Percentiles rank a stretch among this genome's conserved stretches.
phyloP scores from a whole-genome alignment of 2,113 vertebrate genomes.

The Condylura cristata region DNA sequence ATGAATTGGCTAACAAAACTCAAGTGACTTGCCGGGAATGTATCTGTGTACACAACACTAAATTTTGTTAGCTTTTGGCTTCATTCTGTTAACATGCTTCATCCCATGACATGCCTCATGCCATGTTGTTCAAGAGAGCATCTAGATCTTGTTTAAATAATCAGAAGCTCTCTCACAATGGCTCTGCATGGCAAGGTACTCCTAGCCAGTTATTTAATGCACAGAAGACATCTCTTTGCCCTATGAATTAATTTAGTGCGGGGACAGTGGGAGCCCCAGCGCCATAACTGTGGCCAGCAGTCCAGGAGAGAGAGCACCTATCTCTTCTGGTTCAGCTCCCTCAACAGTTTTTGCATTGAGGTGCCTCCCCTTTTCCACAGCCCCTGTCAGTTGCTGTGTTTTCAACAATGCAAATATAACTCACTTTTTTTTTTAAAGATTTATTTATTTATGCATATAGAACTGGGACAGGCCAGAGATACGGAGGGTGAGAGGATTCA shows the following conservation, averaged over 20 bases:
- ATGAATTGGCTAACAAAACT: neutral
- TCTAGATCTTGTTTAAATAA: neutral
- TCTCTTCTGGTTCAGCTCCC: neutral
- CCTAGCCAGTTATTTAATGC: neutral
- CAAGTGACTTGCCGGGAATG: neutral
- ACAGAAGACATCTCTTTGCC: neutral
- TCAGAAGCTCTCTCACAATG: neutral
- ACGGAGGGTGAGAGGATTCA: no score
- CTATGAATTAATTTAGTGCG: neutral
- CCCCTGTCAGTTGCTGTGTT: fast-evolving
- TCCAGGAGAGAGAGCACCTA: neutral
- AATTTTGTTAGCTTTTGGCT: neutral
- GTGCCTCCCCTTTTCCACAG: neutral
- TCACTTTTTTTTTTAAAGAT: neutral
- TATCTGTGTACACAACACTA: neutral
- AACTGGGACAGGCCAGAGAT: no score
- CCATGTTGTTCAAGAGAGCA: neutral
- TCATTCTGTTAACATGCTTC: neutral
- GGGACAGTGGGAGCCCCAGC: neutral
- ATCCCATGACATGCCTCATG: neutral
- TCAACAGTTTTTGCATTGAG: fast-evolving
- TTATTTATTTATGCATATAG: no score
- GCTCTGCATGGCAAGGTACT: neutral
- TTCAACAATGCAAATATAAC: neutral
- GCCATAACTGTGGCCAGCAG: fast-evolving